Percentiles rank a stretch among this genome's conserved stretches.
phyloP scores from a whole-genome alignment of 2,888 invertebrate species.

The Machimus rusticus region DNA sequence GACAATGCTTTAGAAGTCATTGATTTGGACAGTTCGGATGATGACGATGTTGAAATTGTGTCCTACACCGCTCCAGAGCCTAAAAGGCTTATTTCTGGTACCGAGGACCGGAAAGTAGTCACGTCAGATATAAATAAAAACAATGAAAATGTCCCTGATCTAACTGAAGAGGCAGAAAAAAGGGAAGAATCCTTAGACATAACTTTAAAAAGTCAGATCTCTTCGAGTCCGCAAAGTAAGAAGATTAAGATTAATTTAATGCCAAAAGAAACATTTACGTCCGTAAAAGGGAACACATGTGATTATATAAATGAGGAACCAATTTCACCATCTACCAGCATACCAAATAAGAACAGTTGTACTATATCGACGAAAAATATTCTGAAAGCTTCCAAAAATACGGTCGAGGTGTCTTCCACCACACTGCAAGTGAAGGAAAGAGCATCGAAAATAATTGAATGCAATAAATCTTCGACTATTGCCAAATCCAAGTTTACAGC shows the following conservation, averaged over 20 bases:
- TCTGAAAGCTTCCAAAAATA: not conserved
- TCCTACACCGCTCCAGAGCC: not conserved
- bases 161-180: not conserved
- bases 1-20: not conserved
- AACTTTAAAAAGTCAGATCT: no score
- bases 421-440: not conserved
- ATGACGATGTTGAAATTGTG: not conserved
- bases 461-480: not conserved
- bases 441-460: not conserved
- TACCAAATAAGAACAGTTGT: not conserved
- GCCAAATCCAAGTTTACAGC: not conserved
- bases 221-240: not conserved
- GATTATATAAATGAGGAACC: not conserved
- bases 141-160: not conserved
- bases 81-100: not conserved
- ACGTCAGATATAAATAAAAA: not conserved
- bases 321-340: not conserved
- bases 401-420: not conserved
- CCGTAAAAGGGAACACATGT: not conserved
- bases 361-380: not conserved
- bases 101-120: not conserved
- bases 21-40: not conserved
- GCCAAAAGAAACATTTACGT: not conserved
- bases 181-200: not conserved
- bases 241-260: not conserved